Conservation (phyloP, 2,888 invertebrate genomes). For the Penaeus monodon region DNA sequence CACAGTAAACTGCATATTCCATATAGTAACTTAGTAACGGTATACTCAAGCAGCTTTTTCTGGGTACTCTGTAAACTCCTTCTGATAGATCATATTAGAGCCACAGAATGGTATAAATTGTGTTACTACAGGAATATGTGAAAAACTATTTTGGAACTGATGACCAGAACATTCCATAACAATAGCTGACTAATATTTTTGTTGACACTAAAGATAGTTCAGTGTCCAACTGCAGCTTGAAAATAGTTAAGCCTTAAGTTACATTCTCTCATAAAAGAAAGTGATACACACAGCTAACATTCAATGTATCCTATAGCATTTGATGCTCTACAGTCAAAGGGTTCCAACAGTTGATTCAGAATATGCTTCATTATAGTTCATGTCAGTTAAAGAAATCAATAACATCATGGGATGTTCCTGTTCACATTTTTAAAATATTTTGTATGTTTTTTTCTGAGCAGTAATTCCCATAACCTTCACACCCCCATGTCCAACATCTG, state of each 20-base stretch:
- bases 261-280: not conserved
- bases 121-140: no score
- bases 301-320: not conserved
- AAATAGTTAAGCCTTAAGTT: not conserved
- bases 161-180: no score
- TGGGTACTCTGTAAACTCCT: slow-evolving; percentile 52
- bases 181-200: no score
- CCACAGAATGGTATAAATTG: slow-evolving; percentile 13
- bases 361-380: not conserved
- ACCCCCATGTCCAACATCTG: slow-evolving; percentile 5
- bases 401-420: slow-evolving; percentile 29
- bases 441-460: slow-evolving; percentile 3
- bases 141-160: no score
- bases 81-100: slow-evolving; percentile 39
- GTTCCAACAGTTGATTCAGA: slow-evolving; percentile 28
- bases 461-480: not conserved
- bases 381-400: not conserved
- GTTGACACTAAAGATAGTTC: no score
- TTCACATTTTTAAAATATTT: slow-evolving; percentile 23
- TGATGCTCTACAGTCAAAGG: slow-evolving; percentile 15
- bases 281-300: not conserved
- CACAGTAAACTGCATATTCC: slow-evolving; percentile 52
- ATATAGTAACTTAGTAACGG: slow-evolving; percentile 49
- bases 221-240: no score
- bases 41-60: slow-evolving; percentile 27